These are phyloP conservation scores for Drosophila jambulina DNA, from an alignment of 1,140 invertebrate species.

Conservation along the genomic window DNA sequence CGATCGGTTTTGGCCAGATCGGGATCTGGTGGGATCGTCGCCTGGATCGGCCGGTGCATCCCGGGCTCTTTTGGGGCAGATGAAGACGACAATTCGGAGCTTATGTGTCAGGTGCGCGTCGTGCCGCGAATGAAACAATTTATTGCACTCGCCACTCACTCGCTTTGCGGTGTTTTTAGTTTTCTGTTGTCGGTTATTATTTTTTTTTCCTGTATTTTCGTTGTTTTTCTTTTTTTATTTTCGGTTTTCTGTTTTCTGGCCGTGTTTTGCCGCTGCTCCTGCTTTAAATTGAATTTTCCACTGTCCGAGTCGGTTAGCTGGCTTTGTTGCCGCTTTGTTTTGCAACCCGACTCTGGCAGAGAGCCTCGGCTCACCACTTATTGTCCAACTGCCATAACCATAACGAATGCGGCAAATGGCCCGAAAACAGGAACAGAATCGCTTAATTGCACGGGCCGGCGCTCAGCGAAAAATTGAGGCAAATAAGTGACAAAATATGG, in stretches of 20 bases:
- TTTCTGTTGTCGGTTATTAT: constrained; percentile 4
- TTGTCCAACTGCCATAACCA: constrained; percentile 55
- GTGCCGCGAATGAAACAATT: constrained; percentile 78
- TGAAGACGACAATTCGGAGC: constrained; percentile 77
- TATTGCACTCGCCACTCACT: constrained; percentile 70
- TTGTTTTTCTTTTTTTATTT: constrained; percentile 21
- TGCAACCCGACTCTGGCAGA: constrained; percentile 18
- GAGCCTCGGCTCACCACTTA: constrained; percentile 22
- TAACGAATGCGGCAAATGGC: constrained; percentile 45
- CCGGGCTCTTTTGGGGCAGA: constrained; percentile 28
- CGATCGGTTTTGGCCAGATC: constrained; percentile 38
- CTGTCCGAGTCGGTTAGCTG: constrained; percentile 21
- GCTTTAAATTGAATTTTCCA: constrained; percentile 71
- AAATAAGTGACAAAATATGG: constrained; percentile 39
- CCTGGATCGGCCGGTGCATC: background rate
- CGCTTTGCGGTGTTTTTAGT: constrained; percentile 43
- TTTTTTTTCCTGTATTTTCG: background rate
- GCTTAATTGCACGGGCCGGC: constrained; percentile 16
- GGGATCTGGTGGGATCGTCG: constrained; percentile 3
- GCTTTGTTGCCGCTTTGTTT: constrained; percentile 22
- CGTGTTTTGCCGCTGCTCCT: constrained; percentile 30
- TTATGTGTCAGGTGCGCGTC: constrained; percentile 78
- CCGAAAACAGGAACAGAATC: constrained; percentile 26
- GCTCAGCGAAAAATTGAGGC: constrained; percentile 9
- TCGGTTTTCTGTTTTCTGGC: constrained; percentile 25